A percentile compares a stretch with the other conserved stretches of the same genome.
Evolutionary conservation across 2,113 vertebrate species (phyloP).

Genomic region (Lagopus leucura): DNA sequence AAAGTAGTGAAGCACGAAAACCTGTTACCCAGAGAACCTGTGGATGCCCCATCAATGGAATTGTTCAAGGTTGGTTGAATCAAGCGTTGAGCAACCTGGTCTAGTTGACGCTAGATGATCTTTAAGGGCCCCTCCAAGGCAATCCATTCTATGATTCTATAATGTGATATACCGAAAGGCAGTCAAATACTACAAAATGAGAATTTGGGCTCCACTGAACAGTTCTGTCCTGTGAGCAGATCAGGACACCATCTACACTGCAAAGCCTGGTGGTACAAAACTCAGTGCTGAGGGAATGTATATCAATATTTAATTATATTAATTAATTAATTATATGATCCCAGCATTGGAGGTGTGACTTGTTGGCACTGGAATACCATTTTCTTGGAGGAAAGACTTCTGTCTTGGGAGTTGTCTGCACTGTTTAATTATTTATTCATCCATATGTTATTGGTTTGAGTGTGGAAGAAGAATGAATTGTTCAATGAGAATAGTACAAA

Average conservation of each 20-base stretch:
- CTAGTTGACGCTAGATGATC: background rate
- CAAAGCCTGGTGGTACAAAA: background rate
- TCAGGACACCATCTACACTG: background rate
- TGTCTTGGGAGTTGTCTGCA: background rate
- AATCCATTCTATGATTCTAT: background rate
- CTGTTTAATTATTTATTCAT: background rate
- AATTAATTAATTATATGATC: too few relatives aligned
- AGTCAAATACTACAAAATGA: background rate
- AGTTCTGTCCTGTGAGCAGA: background rate
- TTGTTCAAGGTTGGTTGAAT: background rate
- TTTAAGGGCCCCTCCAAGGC: background rate
- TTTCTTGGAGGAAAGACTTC: conserved; percentile 2
- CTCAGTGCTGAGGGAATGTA: background rate
- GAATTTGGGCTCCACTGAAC: background rate
- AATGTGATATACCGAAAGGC: background rate
- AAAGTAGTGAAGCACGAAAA: background rate
- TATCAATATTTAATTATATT: background rate
- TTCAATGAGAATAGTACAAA: background rate
- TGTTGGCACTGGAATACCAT: background rate
- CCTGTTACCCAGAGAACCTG: background rate
- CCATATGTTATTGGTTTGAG: background rate
- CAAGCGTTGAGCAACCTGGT: background rate
- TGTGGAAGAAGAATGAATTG: background rate
- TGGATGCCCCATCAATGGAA: background rate
- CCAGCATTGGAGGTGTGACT: background rate